phyloP scores from a whole-genome alignment of 2,797 vertebrate genomes.

The Aeoliscus strigatus region DNA sequence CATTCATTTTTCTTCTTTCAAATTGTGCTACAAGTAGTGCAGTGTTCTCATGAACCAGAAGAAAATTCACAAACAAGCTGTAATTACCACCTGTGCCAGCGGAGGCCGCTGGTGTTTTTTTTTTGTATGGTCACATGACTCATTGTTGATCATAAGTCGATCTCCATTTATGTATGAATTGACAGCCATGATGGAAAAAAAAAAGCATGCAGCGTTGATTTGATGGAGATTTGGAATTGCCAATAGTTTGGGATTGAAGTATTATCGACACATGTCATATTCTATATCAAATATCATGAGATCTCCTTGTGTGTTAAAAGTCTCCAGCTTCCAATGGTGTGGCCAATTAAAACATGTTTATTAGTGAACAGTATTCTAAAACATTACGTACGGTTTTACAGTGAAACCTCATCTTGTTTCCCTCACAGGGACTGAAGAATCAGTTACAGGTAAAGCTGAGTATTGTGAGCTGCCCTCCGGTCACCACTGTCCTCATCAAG shows the following conservation, averaged over 20 bases:
- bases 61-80: no score
- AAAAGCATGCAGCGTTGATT: background rate
- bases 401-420: background rate
- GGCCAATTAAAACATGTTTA: no score
- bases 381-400: no score
- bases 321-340: conserved; percentile 1
- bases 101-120: no score
- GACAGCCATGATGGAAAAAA: background rate
- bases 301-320: background rate
- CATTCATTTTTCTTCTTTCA: no score
- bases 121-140: no score
- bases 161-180: background rate
- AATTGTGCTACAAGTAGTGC: no score
- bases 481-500: conserved; percentile 97
- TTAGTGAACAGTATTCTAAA: no score
- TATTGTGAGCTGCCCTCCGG: conserved; percentile 95
- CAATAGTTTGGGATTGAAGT: background rate
- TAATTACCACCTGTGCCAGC: no score
- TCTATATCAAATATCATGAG: no score
- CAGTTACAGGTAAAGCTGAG: conserved; percentile 92
- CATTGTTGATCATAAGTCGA: background rate
- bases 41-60: no score
- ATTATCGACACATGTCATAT: background rate
- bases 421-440: conserved; percentile 87
- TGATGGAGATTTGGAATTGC: background rate